A percentile compares a stretch with the other conserved stretches of the same genome.
Conservation (phyloP, 2,113 vertebrate genomes). For the Brachyhypopomus gauderio region DNA sequence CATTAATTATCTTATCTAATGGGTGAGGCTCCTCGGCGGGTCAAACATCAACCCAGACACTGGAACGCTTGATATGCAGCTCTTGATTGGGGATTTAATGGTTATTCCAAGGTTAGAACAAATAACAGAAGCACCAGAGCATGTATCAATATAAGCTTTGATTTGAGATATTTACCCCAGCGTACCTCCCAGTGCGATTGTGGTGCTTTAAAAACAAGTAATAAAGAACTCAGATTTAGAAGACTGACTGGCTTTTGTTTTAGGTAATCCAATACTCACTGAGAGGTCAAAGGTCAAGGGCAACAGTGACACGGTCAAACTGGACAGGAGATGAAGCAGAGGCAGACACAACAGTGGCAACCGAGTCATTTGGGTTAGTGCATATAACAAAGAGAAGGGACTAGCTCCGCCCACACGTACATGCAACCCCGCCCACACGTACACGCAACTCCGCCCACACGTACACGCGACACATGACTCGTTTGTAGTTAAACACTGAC, state of each 20-base stretch:
- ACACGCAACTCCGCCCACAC: neutral
- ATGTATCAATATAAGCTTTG: neutral
- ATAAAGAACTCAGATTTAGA: too few species aligned
- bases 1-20: constrained; percentile 2
- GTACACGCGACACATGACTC: neutral
- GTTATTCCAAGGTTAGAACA: neutral
- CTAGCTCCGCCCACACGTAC: neutral
- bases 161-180: too few species aligned
- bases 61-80: neutral
- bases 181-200: too few species aligned
- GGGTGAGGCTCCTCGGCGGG: neutral
- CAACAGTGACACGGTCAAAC: too few species aligned
- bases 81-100: neutral
- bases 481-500: neutral
- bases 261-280: too few species aligned
- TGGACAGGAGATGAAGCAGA: too few species aligned
- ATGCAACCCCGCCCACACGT: neutral
- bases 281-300: too few species aligned
- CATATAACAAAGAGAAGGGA: neutral
- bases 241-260: too few species aligned
- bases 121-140: neutral
- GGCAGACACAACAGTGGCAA: too few species aligned
- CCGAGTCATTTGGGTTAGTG: neutral
- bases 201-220: too few species aligned
- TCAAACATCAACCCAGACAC: neutral